A percentile compares a stretch with the other conserved stretches of the same genome.
Conservation (phyloP, 2,888 invertebrate genomes). For the Cataglyphis livida region DNA sequence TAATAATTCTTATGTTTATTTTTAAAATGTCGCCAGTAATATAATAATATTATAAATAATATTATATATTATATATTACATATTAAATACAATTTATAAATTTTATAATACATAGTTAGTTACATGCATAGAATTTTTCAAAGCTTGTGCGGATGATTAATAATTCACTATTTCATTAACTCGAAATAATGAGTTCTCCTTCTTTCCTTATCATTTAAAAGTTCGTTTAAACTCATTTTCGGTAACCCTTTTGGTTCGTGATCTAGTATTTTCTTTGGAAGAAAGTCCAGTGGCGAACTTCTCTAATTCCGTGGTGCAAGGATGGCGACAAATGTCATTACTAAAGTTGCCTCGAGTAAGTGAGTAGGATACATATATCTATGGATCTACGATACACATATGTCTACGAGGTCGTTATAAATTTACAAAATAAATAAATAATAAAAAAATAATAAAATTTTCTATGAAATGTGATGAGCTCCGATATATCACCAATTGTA, state of each 20-base stretch:
- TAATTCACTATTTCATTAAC: constrained; percentile 11
- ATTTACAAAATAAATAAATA: neutral
- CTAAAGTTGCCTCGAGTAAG: constrained; percentile 66
- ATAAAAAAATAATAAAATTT: neutral
- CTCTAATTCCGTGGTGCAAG: constrained; percentile 68
- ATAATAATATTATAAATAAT: neutral
- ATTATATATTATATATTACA: too few species aligned
- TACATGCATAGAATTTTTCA: neutral
- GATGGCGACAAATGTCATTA: constrained; percentile 77
- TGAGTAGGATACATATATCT: constrained; percentile 53
- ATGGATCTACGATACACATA: neutral
- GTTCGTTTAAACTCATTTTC: constrained; percentile 41
- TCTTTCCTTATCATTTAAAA: constrained; percentile 28
- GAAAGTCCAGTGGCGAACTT: constrained; percentile 69
- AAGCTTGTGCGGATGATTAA: neutral
- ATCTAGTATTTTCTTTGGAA: constrained; percentile 49
- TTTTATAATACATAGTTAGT: constrained; percentile 1
- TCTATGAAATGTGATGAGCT: neutral
- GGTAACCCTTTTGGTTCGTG: constrained; percentile 6
- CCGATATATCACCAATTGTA: neutral
- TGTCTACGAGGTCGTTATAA: neutral
- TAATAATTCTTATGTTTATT: too few species aligned
- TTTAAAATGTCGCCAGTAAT: too few species aligned
- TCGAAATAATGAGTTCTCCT: constrained; percentile 16
- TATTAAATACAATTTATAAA: neutral